A percentile compares a stretch with the other conserved stretches of the same genome.
Evolutionary conservation across 2,888 invertebrate genomes (phyloP).

Genomic region (Tetanocera ferruginea): DNA sequence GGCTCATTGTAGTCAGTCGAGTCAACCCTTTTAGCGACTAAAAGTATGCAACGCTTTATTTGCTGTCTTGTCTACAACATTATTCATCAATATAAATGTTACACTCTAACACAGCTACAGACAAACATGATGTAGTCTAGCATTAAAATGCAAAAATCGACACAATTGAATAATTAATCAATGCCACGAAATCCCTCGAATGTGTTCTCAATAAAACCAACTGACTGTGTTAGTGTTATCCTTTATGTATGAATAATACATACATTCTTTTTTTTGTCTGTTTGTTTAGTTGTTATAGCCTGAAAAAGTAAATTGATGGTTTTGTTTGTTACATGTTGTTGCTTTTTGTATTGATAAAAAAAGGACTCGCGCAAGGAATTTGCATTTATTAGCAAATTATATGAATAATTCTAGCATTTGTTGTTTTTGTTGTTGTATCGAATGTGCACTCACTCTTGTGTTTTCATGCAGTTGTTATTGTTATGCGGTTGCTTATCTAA

Average conservation of each 20-base stretch:
- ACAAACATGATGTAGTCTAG: background rate
- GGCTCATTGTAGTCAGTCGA: too few species aligned
- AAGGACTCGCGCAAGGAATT: background rate
- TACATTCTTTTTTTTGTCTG: background rate
- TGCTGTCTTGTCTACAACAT: background rate
- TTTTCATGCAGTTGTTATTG: background rate
- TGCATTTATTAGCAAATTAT: background rate
- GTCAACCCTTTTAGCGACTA: background rate
- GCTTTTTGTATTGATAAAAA: background rate
- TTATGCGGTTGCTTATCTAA: background rate
- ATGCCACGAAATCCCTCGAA: background rate
- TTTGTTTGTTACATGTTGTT: background rate
- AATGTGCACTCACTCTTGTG: background rate
- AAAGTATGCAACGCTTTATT: background rate
- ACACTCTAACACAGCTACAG: background rate
- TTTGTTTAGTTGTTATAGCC: background rate
- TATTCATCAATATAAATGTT: background rate
- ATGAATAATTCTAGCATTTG: background rate
- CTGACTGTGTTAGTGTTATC: background rate
- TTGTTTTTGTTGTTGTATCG: background rate
- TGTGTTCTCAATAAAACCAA: background rate
- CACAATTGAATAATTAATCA: constrained; percentile 27
- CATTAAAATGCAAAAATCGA: background rate
- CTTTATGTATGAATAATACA: background rate
- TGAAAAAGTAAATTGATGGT: background rate